Evolutionary conservation across 2,797 vertebrate genomes (phyloP).

Genomic region (Myoxocephalus aenaeus): DNA sequence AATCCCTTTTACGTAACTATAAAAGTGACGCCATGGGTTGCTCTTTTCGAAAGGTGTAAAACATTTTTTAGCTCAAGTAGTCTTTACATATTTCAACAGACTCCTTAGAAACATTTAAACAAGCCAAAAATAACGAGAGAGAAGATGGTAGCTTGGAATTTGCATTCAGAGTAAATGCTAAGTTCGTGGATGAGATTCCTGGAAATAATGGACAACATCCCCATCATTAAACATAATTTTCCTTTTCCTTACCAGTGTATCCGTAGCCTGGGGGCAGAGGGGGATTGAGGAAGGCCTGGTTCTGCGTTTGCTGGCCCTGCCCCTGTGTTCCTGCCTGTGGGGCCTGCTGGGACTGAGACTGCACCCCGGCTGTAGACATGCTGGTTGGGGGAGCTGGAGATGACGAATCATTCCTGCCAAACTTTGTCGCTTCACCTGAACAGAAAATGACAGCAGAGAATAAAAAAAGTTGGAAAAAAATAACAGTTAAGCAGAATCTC

Average conservation of each 20-base stretch:
- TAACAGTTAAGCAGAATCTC: neutral
- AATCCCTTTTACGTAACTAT: neutral
- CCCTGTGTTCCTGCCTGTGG: slow-evolving; percentile 77
- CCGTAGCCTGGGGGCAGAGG: slow-evolving; percentile 95
- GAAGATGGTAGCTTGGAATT: neutral
- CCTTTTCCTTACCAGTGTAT: slow-evolving; percentile 84
- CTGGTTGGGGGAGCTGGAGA: slow-evolving; percentile 94
- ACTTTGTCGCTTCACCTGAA: slow-evolving; percentile 94
- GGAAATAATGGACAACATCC: neutral
- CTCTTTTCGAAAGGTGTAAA: neutral
- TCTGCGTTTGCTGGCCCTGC: slow-evolving; percentile 86
- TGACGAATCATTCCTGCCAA: slow-evolving; percentile 93
- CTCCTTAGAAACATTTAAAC: neutral
- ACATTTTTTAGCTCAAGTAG: neutral
- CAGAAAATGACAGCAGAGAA: neutral
- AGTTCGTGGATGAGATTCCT: neutral
- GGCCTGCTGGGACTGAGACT: slow-evolving; percentile 80
- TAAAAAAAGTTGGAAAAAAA: neutral
- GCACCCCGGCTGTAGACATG: slow-evolving; percentile 83
- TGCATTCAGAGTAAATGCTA: neutral
- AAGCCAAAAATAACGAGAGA: neutral
- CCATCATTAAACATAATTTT: neutral
- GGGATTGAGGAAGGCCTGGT: slow-evolving; percentile 95
- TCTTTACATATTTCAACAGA: neutral
- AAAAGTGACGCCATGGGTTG: neutral